These are phyloP conservation scores for Rhamphomyia laevipes DNA, from an alignment of 2,888 invertebrate species.

Conservation along the genomic window DNA sequence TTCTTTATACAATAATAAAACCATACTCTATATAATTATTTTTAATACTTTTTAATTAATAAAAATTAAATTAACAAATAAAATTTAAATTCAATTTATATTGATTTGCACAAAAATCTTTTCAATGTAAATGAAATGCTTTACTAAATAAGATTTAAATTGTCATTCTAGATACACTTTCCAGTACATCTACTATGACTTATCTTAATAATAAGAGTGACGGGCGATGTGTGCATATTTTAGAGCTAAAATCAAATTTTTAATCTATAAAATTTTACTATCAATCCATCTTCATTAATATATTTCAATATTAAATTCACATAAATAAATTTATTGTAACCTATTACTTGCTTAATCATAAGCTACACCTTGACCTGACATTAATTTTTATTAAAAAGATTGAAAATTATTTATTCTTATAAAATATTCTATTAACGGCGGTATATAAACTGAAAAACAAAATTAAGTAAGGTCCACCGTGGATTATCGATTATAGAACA, in stretches of 20 bases:
- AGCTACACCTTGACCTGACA: constrained; percentile 62
- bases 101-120: constrained; percentile 30
- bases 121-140: too few species aligned
- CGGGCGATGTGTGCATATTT: constrained; percentile 67
- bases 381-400: constrained; percentile 37
- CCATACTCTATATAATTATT: constrained; percentile 37
- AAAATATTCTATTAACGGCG: constrained; percentile 17
- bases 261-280: constrained; percentile 44
- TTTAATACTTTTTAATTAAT: constrained; percentile 30
- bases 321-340: constrained; percentile 50
- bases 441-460: neutral
- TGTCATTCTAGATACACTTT: too few species aligned
- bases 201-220: too few species aligned
- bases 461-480: constrained; percentile 33
- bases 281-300: constrained; percentile 50
- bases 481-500: constrained; percentile 57
- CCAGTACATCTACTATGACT: too few species aligned
- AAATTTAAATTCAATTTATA: constrained; percentile 16
- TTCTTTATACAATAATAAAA: constrained; percentile 41
- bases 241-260: constrained; percentile 50
- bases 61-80: constrained; percentile 26
- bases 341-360: constrained; percentile 51
- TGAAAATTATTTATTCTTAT: constrained; percentile 41
- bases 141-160: too few species aligned
- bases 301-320: constrained; percentile 40